Conservation (phyloP, 2,888 invertebrate species). For the Oegoconia quadripuncta region DNA sequence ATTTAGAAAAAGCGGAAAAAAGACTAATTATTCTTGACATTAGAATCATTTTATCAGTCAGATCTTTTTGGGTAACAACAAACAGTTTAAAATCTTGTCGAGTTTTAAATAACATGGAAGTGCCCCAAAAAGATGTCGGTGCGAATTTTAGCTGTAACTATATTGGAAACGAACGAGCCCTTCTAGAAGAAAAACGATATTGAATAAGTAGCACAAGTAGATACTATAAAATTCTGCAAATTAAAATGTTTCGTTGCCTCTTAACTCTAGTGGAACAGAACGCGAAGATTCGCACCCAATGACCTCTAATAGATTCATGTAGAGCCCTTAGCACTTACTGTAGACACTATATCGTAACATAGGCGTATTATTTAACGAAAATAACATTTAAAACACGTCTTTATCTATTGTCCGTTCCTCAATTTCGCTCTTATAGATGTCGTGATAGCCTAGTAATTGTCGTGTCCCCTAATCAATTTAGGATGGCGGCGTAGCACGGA, state of each 20-base stretch:
- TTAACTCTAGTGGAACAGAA: too few relatives aligned
- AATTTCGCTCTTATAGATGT: slow-evolving; percentile 76
- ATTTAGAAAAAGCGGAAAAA: slow-evolving; percentile 53
- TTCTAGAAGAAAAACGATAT: too few relatives aligned
- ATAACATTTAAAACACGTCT: slow-evolving; percentile 51
- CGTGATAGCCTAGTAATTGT: slow-evolving; percentile 75
- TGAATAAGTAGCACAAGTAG: too few relatives aligned
- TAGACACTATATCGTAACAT: slow-evolving; percentile 46
- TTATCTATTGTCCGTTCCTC: slow-evolving; percentile 76
- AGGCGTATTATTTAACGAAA: slow-evolving; percentile 57
- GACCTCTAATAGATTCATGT: slow-evolving; percentile 17
- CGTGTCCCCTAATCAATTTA: slow-evolving; percentile 61
- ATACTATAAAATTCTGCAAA: too few relatives aligned
- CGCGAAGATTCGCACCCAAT: background rate
- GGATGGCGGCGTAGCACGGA: slow-evolving; percentile 19
- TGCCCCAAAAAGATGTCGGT: too few relatives aligned
- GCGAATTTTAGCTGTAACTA: too few relatives aligned
- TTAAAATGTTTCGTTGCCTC: too few relatives aligned
- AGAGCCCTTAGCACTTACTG: slow-evolving; percentile 31
- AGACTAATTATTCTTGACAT: slow-evolving; percentile 38
- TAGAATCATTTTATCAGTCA: slow-evolving; percentile 16
- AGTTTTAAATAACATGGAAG: background rate
- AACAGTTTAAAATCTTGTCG: background rate
- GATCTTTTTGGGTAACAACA: slow-evolving; percentile 15
- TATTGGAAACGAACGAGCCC: too few relatives aligned